Conservation (phyloP, 2,113 vertebrate species). For the Polypterus senegalus region DNA sequence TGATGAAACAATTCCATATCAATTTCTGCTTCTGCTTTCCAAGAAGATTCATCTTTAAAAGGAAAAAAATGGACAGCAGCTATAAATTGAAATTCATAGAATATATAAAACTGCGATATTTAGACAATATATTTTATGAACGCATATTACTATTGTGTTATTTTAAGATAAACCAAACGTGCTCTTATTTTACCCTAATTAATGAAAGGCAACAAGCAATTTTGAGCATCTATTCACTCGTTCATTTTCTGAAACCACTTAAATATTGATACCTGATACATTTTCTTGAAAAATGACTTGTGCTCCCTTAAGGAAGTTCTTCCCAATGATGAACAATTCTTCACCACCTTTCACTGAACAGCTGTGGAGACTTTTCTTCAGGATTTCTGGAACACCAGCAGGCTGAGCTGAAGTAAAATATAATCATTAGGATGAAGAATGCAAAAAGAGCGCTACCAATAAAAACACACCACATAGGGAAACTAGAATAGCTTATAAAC, state of each 20-base stretch:
- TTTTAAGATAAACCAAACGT: too few species aligned
- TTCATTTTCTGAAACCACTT: too few species aligned
- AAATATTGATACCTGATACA: slow-evolving; percentile 59
- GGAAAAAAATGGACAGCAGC: slow-evolving; percentile 22
- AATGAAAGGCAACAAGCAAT: too few species aligned
- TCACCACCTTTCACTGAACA: slow-evolving; percentile 84
- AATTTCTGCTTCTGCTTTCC: slow-evolving; percentile 95
- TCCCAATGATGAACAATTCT: slow-evolving; percentile 94
- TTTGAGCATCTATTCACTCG: too few species aligned
- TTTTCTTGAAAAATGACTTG: slow-evolving; percentile 97
- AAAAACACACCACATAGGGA: not conserved
- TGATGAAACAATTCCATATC: slow-evolving; percentile 98
- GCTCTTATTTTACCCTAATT: too few species aligned
- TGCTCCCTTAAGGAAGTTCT: slow-evolving; percentile 97
- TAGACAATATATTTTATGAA: too few species aligned
- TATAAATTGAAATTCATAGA: slow-evolving; percentile 5
- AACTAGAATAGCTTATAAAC: not conserved
- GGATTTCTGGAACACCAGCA: slow-evolving; percentile 88
- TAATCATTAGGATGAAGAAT: not conserved
- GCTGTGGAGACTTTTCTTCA: slow-evolving; percentile 93
- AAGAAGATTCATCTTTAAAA: slow-evolving; percentile 80
- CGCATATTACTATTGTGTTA: too few species aligned
- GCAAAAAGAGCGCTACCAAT: not conserved
- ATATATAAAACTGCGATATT: too few species aligned
- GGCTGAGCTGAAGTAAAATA: slow-evolving; percentile 71